phyloP scores from a whole-genome alignment of 2,113 vertebrate species.

The Sebastes schlegelii region DNA sequence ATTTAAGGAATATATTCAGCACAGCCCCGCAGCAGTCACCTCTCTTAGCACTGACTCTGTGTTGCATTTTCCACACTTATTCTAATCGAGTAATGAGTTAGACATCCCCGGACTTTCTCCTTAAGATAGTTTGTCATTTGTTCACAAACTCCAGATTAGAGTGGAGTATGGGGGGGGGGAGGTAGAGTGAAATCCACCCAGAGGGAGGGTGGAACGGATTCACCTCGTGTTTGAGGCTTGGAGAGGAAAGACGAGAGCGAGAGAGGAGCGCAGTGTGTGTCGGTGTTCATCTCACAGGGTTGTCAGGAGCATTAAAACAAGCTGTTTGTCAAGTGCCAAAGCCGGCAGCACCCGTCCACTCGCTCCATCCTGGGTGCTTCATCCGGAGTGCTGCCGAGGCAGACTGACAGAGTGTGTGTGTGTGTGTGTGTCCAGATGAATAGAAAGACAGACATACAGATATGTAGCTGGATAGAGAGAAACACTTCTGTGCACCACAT shows the following conservation, averaged over 20 bases:
- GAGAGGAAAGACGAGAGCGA: conserved; percentile 28
- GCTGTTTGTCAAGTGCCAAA: conserved; percentile 69
- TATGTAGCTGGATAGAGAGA: not conserved
- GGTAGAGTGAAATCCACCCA: not conserved
- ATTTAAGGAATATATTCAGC: conserved; percentile 29
- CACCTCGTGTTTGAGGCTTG: conserved; percentile 35
- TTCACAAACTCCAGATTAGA: conserved; percentile 11
- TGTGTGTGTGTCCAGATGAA: not conserved
- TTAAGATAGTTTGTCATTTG: conserved; percentile 15
- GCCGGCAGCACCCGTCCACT: conserved; percentile 23
- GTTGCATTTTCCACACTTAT: conserved; percentile 21
- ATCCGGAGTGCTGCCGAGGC: not conserved
- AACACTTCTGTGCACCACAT: conserved; percentile 15
- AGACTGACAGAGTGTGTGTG: not conserved
- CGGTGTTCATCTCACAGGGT: conserved; percentile 52
- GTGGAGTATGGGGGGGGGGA: not conserved
- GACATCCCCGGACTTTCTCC: conserved; percentile 3
- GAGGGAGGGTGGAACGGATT: conserved; percentile 38
- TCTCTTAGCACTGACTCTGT: not conserved
- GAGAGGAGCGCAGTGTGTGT: conserved; percentile 38
- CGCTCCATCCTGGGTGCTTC: conserved; percentile 27
- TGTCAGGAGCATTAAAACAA: conserved; percentile 73
- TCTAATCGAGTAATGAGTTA: not conserved
- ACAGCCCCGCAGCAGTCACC: not conserved
- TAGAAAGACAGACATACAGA: not conserved